These are phyloP conservation scores for Holothuria scabra DNA, from an alignment of 53 echinoderm and acorn worm species.

Conservation along the genomic window DNA sequence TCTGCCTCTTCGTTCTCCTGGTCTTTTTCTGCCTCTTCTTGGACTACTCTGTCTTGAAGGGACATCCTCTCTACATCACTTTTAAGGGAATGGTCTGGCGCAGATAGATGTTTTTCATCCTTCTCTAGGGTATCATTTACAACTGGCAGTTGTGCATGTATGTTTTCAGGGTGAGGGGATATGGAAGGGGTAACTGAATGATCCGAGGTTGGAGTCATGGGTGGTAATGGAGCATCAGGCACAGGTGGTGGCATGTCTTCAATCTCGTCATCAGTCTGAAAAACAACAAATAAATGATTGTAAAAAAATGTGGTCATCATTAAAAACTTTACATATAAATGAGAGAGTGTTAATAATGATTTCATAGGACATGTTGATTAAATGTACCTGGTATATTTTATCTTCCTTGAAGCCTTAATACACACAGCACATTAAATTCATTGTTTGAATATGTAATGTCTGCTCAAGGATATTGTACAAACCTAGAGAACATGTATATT, in stretches of 20 bases:
- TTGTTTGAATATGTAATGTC: no score
- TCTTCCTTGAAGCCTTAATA: no score
- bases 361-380: no score
- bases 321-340: no score
- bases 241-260: constrained; percentile 20
- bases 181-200: constrained; percentile 28
- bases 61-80: not conserved
- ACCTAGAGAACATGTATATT: no score
- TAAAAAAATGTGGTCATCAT: no score
- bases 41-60: not conserved
- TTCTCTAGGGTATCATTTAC: not conserved
- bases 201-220: constrained; percentile 23
- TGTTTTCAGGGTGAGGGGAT: not conserved
- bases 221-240: constrained; percentile 34
- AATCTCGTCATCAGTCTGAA: not conserved
- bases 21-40: not conserved
- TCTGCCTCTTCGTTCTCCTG: not conserved
- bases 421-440: no score
- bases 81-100: no score
- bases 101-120: not conserved
- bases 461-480: no score
- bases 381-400: no score
- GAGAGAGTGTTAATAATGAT: no score
- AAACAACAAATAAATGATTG: not conserved
- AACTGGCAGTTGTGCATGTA: not conserved